phyloP scores from a whole-genome alignment of 2,797 vertebrate genomes.

The Podargus strigoides region DNA sequence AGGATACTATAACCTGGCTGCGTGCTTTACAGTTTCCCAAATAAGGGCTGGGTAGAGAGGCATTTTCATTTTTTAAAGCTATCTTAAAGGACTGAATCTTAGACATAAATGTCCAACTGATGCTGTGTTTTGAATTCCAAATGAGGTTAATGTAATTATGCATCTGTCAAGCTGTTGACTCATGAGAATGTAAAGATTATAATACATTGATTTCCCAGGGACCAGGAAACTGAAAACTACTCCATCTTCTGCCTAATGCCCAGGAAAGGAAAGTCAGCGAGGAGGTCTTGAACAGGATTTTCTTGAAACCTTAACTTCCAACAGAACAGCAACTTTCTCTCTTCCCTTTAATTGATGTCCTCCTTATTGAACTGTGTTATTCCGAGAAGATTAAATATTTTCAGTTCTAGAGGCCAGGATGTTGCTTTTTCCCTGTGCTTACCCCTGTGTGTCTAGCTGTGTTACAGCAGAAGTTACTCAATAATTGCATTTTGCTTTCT shows the following conservation, averaged over 20 bases:
- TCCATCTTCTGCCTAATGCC: constrained; percentile 25
- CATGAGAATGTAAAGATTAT: background rate
- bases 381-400: background rate
- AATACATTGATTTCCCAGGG: constrained; percentile 49
- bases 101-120: background rate
- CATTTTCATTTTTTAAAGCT: background rate
- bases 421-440: background rate
- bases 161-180: constrained; percentile 8
- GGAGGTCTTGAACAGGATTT: constrained; percentile 35
- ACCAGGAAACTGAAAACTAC: background rate
- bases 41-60: background rate
- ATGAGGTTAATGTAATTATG: background rate
- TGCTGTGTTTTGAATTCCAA: background rate
- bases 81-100: background rate
- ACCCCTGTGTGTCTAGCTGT: background rate
- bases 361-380: background rate
- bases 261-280: constrained; percentile 21
- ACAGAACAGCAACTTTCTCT: background rate
- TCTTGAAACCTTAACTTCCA: constrained; percentile 23
- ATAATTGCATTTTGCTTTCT: background rate
- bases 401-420: background rate
- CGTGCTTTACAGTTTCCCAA: background rate
- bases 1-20: background rate
- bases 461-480: background rate
- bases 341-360: background rate